Conservation (phyloP, 2,797 vertebrate genomes). For the Mormyrus proboscirostris region DNA sequence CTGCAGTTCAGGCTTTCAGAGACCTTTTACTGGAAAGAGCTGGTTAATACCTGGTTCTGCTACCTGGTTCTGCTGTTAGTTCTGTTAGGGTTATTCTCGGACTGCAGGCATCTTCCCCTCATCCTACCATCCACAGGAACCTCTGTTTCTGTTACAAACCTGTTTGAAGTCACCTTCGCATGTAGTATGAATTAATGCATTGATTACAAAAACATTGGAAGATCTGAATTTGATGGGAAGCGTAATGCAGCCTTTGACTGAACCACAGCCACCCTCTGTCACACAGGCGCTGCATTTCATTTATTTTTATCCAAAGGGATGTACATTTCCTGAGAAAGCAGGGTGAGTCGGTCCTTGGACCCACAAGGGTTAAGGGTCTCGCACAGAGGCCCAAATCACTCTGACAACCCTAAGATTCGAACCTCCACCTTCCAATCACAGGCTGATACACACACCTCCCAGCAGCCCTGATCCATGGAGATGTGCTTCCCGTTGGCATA, state of each 20-base stretch:
- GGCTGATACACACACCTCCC: neutral
- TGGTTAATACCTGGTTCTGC: neutral
- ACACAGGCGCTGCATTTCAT: neutral
- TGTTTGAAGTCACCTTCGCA: neutral
- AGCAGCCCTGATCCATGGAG: neutral
- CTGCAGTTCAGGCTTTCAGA: neutral
- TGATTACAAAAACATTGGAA: neutral
- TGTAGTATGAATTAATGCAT: neutral
- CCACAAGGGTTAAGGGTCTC: neutral
- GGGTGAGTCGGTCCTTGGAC: neutral
- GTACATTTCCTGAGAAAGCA: neutral
- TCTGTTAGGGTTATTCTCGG: neutral
- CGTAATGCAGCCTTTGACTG: neutral
- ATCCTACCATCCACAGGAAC: neutral
- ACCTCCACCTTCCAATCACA: neutral
- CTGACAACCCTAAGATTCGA: neutral
- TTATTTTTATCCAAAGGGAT: neutral
- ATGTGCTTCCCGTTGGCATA: neutral
- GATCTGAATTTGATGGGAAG: neutral
- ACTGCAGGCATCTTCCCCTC: neutral
- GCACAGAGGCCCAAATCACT: neutral
- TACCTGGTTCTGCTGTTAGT: neutral
- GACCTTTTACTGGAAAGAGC: neutral
- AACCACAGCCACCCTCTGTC: neutral
- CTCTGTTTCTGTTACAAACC: neutral